These are phyloP conservation scores for Pimpla rufipes DNA, from an alignment of 2,888 invertebrate species.

Conservation along the genomic window DNA sequence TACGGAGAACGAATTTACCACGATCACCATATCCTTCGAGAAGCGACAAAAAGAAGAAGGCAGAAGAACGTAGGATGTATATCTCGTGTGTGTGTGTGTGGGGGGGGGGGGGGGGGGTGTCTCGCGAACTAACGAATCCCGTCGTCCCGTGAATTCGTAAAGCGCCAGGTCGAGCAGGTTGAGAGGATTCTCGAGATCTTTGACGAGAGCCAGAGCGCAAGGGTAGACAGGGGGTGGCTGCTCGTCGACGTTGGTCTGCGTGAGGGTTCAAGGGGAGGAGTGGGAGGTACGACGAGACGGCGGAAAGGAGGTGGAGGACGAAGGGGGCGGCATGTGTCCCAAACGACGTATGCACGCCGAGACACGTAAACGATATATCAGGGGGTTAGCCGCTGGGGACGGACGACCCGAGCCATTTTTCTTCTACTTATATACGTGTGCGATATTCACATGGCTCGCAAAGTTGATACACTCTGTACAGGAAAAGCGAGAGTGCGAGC, in stretches of 20 bases:
- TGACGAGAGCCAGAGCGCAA: constrained; percentile 59
- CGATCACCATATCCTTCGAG: constrained; percentile 43
- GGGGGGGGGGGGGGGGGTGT: constrained; percentile 31
- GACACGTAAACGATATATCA: constrained; percentile 86
- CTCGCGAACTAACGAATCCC: constrained; percentile 76
- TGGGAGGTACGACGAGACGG: constrained; percentile 46
- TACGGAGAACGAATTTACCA: neutral
- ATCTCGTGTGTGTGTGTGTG: neutral
- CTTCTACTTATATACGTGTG: constrained; percentile 81
- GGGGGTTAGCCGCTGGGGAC: constrained; percentile 85
- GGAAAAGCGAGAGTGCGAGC: constrained; percentile 58
- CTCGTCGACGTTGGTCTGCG: constrained; percentile 65
- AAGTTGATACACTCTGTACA: constrained; percentile 82
- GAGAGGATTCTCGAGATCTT: constrained; percentile 78
- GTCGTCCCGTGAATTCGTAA: constrained; percentile 82
- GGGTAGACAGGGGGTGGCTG: constrained; percentile 58
- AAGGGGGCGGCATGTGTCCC: constrained; percentile 82
- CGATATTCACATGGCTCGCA: constrained; percentile 82
- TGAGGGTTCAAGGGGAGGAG: constrained; percentile 47
- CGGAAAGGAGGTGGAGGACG: constrained; percentile 58
- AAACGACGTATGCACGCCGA: constrained; percentile 85
- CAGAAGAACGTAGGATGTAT: constrained; percentile 35
- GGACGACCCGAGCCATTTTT: constrained; percentile 84
- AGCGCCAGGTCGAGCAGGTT: constrained; percentile 64
- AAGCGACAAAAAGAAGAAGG: constrained; percentile 32